Evolutionary conservation across 2,797 vertebrate species (phyloP), one percentile per base, ranked within the genome.

Genomic region (Artibeus jamaicensis): DNA sequence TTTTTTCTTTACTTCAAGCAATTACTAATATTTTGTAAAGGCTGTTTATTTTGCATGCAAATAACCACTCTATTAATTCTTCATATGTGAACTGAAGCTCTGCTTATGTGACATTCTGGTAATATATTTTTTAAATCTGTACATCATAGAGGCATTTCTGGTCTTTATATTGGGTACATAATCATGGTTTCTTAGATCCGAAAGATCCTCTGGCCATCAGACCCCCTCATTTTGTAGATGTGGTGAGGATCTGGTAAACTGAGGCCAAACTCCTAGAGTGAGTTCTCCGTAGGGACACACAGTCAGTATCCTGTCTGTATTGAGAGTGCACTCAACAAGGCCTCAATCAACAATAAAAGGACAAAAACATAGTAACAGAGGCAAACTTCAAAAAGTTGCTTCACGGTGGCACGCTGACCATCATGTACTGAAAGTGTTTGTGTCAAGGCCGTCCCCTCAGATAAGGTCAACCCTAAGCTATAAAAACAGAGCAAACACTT

Each of bases 371-470:
- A 57, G 62, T 83, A 73, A 94, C 34, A 87, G 37, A 93, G 12
- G 24, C 74, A 74, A 73, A 85, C 22, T 55, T 95, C 21, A 0
- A 59, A 89, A 77, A 81, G 46, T 46, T n/a, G 50, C 7, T 81
- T 91, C 44, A 70, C 3, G 39, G n/a, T 67, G 32, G 46, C 79
- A 59, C 78, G 16, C 34, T 88, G 68, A 48, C 48, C 71, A 81
- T 81, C 83, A 55, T 94, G 15, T 78, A 91, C 62, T 95, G 15
- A 87, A 83, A 94, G 78, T 92, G n/a, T 93, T 82, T 97, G 68
- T 95, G 94, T 90, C 29, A 29, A 81, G 44, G 44, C 1, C 55
- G 59, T 83, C 32, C 24, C 48, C 79, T 82, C 59, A 94, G 42
- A 89, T 79, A 91, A 89, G 84, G 71, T 95, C 73, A 93, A 65